These are phyloP conservation scores for Crypturellus undulatus DNA, from an alignment of 2,113 vertebrate species.

Conservation along the genomic window DNA sequence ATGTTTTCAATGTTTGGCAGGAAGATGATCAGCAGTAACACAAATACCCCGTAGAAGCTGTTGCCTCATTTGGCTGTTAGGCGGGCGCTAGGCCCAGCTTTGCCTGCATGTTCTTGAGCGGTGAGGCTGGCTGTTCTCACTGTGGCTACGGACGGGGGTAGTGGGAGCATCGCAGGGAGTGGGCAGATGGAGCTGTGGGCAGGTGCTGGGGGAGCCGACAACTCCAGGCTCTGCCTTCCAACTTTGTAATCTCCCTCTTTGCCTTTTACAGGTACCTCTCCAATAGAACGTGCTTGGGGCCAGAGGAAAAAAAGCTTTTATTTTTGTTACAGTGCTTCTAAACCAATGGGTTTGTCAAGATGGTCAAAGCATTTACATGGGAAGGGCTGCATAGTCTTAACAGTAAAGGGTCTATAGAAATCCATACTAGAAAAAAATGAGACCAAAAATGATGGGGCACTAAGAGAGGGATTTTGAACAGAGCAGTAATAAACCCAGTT, in stretches of 20 bases:
- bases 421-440: neutral
- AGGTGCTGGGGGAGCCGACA: neutral
- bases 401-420: neutral
- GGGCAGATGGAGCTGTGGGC: accelerated
- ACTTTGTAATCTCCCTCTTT: neutral
- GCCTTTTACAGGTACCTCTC: neutral
- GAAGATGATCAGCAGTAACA: neutral
- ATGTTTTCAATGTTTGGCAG: neutral
- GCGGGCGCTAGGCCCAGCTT: accelerated
- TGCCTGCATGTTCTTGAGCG: neutral
- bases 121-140: accelerated
- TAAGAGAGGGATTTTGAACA: neutral
- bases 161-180: too few relatives aligned
- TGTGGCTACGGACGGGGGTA: neutral
- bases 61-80: neutral
- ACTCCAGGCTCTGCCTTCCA: neutral
- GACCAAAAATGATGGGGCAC: neutral
- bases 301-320: accelerated
- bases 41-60: neutral
- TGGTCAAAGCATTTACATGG: accelerated
- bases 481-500: neutral
- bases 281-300: neutral
- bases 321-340: neutral
- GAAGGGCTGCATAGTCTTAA: neutral
- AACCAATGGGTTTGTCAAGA: neutral